phyloP scores from a whole-genome alignment of 1,140 invertebrate genomes.

The Pogonognathellus flavescens region DNA sequence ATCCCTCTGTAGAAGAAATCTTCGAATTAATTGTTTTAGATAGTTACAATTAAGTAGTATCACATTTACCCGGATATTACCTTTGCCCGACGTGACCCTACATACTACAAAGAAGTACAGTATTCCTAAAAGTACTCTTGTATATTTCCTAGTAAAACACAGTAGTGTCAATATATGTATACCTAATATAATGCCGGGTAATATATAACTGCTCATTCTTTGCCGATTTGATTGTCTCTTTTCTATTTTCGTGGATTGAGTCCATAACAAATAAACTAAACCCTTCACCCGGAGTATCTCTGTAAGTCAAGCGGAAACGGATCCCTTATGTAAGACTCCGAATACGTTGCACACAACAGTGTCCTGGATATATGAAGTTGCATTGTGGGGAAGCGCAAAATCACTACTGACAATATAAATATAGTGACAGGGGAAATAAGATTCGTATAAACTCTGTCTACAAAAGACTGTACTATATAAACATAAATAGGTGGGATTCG shows the following conservation, averaged over 20 bases:
- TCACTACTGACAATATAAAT: background rate
- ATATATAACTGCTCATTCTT: conserved; percentile 25
- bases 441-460: too few species aligned
- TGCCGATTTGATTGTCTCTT: conserved; percentile 42
- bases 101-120: background rate
- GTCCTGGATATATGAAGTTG: background rate
- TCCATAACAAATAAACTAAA: conserved; percentile 35
- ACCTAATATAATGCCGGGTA: background rate
- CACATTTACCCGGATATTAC: too few species aligned
- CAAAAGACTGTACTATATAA: background rate
- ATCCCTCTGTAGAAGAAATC: too few species aligned
- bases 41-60: background rate
- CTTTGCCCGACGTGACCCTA: background rate
- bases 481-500: too few species aligned
- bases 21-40: background rate
- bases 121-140: too few species aligned
- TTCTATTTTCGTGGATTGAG: conserved; percentile 32
- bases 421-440: background rate
- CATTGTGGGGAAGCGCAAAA: too few species aligned
- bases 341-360: background rate
- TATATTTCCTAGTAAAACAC: too few species aligned
- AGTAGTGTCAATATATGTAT: background rate
- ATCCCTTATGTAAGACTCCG: background rate
- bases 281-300: background rate
- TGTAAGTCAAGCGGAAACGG: conserved; percentile 24